phyloP scores from a whole-genome alignment of 92 coral and sea anemone species.

The Epizoanthus illoricatus region DNA sequence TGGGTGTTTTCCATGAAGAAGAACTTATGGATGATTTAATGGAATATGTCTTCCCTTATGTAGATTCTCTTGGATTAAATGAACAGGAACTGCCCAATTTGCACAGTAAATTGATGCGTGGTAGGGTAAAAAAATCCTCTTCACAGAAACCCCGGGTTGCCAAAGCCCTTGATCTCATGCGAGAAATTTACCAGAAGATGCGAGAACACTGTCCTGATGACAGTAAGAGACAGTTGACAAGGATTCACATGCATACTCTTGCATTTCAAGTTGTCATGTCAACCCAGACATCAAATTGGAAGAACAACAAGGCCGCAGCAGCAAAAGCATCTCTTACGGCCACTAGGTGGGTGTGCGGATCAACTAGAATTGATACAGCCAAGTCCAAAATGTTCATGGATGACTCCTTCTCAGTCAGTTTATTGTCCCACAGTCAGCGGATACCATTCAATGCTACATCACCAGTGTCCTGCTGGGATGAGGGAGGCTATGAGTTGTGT shows the following conservation, averaged over 20 bases:
- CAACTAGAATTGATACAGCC: conserved; percentile 66
- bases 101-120: conserved; percentile 63
- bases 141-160: conserved; percentile 94
- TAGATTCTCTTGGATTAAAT: conserved; percentile 87
- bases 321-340: conserved; percentile 92
- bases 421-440: conserved; percentile 68
- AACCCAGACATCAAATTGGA: conserved; percentile 66
- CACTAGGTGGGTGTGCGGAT: conserved; percentile 87
- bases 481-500: conserved; percentile 77
- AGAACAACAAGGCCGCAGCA: conserved; percentile 68
- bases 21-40: conserved; percentile 71
- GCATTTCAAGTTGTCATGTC: conserved; percentile 89
- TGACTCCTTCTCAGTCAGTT: conserved; percentile 84
- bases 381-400: conserved; percentile 89
- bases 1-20: conserved; percentile 90
- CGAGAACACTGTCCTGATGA: conserved; percentile 48
- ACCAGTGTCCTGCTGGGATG: conserved; percentile 93
- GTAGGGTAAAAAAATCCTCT: conserved; percentile 75
- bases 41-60: conserved; percentile 78
- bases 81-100: conserved; percentile 95
- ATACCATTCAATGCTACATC: conserved; percentile 69
- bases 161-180: conserved; percentile 75
- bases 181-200: conserved; percentile 70
- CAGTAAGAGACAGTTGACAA: conserved; percentile 59
- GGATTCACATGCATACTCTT: conserved; percentile 86